Evolutionary conservation across 2,888 invertebrate species (phyloP).

Genomic region (Hanleya hanleyi): DNA sequence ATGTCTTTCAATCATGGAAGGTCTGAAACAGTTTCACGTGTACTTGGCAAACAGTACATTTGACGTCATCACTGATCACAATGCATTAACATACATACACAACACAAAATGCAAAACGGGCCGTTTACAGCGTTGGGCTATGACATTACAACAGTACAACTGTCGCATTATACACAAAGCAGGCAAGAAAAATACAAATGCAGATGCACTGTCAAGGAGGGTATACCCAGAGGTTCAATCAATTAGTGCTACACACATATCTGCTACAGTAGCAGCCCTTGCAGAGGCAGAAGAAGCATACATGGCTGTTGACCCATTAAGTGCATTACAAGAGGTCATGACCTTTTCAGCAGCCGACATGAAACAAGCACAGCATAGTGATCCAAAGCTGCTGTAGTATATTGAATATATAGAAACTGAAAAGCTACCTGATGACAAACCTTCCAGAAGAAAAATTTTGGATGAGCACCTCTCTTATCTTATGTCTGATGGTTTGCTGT

Average conservation of each 20-base stretch:
- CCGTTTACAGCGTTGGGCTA: conserved; percentile 6
- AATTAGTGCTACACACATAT: too few relatives aligned
- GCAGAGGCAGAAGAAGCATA: neutral
- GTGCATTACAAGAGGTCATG: neutral
- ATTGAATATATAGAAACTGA: neutral
- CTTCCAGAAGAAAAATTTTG: neutral
- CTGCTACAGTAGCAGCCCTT: neutral
- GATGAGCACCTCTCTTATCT: neutral
- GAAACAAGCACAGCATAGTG: neutral
- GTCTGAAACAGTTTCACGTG: conserved; percentile 14
- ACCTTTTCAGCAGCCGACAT: neutral
- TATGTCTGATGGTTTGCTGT: neutral
- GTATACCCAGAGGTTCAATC: too few relatives aligned
- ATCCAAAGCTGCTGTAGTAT: neutral
- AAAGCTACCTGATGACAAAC: neutral
- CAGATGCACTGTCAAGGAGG: conserved; percentile 30
- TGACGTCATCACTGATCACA: conserved; percentile 16
- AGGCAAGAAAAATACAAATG: conserved; percentile 10
- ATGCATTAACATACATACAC: conserved; percentile 8
- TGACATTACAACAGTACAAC: conserved; percentile 18
- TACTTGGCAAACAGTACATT: conserved; percentile 15
- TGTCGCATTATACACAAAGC: conserved; percentile 2
- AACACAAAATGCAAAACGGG: conserved; percentile 7
- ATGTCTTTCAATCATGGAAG: conserved; percentile 22
- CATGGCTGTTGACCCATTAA: neutral